Percentiles rank a stretch among this genome's conserved stretches.
Evolutionary conservation across 1,140 invertebrate genomes (phyloP).

Genomic region (Xylocopa sonorina): DNA sequence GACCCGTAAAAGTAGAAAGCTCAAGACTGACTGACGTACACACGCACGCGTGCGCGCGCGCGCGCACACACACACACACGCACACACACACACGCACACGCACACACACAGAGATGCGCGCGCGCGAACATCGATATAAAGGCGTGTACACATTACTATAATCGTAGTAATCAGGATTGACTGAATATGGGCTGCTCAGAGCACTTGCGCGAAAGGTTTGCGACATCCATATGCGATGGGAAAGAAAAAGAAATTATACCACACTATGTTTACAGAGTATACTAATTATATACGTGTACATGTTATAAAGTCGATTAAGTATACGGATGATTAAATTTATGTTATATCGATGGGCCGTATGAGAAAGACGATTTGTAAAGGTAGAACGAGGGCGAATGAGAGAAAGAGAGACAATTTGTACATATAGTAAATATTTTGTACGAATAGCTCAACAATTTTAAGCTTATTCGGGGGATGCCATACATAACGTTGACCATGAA

Average conservation of each 20-base stretch:
- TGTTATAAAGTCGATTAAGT: slow-evolving; percentile 34
- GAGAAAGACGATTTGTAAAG: background rate
- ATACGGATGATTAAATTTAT: slow-evolving; percentile 30
- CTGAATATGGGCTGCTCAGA: slow-evolving; percentile 31
- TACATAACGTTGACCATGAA: slow-evolving; percentile 19
- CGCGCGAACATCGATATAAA: too few species aligned
- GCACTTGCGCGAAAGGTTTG: slow-evolving; percentile 52
- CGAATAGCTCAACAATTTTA: slow-evolving; percentile 31
- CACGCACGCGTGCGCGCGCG: too few species aligned
- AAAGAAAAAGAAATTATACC: background rate
- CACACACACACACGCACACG: too few species aligned
- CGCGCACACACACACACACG: too few species aligned
- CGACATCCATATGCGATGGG: background rate
- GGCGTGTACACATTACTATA: slow-evolving; percentile 29
- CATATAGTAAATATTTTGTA: slow-evolving; percentile 66
- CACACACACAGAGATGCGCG: too few species aligned
- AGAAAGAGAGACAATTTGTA: slow-evolving; percentile 45
- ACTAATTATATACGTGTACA: slow-evolving; percentile 48
- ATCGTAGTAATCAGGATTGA: slow-evolving; percentile 25
- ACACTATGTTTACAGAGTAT: slow-evolving; percentile 48
- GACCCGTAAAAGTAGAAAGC: slow-evolving; percentile 53
- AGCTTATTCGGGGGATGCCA: slow-evolving; percentile 44
- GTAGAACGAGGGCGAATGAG: background rate
- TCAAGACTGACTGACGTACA: slow-evolving; percentile 41
- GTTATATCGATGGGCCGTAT: background rate